phyloP scores from a whole-genome alignment of 2,888 invertebrate genomes.

The Tetrapedia diversipes region DNA sequence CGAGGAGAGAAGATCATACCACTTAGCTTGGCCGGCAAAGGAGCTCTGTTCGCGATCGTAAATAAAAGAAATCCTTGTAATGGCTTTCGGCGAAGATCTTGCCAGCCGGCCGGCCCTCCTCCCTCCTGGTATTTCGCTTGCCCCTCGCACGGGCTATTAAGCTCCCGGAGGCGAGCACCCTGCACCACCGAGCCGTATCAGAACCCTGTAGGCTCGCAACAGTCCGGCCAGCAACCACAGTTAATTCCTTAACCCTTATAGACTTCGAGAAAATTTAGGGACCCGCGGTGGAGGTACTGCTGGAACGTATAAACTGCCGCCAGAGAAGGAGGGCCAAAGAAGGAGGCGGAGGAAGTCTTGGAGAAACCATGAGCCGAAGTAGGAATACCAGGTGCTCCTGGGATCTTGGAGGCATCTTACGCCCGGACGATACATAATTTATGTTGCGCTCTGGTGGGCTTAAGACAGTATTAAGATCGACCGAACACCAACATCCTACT shows the following conservation, averaged over 20 bases:
- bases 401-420: slow-evolving; percentile 82
- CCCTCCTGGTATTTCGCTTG: slow-evolving; percentile 35
- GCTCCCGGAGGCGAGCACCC: slow-evolving; percentile 61
- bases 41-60: slow-evolving; percentile 77
- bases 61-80: slow-evolving; percentile 83
- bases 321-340: slow-evolving; percentile 39
- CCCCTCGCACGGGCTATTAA: slow-evolving; percentile 68
- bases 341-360: slow-evolving; percentile 52
- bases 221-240: slow-evolving; percentile 64
- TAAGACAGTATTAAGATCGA: slow-evolving; percentile 82
- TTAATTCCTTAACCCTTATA: slow-evolving; percentile 82
- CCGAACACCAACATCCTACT: slow-evolving; percentile 69
- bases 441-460: slow-evolving; percentile 81
- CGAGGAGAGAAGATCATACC: slow-evolving; percentile 75
- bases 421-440: slow-evolving; percentile 83
- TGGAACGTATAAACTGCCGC: slow-evolving; percentile 63
- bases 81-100: slow-evolving; percentile 78
- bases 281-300: slow-evolving; percentile 53
- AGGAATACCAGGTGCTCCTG: slow-evolving; percentile 82
- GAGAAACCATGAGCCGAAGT: slow-evolving; percentile 64
- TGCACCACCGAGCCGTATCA: slow-evolving; percentile 58
- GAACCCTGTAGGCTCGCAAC: slow-evolving; percentile 66
- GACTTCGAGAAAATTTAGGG: slow-evolving; percentile 80
- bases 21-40: slow-evolving; percentile 71
- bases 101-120: slow-evolving; percentile 56